Percentiles rank a stretch among this genome's conserved stretches.
Evolutionary conservation across 2,113 vertebrate genomes (phyloP).

Genomic region (Eptatretus burgeri): DNA sequence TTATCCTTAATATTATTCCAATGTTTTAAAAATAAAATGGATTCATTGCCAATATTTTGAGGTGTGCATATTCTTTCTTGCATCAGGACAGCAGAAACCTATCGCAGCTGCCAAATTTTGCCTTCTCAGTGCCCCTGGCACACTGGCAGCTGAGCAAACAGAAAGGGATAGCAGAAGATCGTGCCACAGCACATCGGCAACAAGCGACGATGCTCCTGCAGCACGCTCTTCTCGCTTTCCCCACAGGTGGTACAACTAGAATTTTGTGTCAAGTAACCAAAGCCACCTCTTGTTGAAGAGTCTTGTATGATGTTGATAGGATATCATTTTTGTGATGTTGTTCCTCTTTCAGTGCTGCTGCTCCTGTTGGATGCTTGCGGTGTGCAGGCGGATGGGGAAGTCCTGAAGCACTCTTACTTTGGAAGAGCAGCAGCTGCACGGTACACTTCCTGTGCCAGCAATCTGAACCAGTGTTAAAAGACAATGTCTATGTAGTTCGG

Average conservation of each 20-base stretch:
- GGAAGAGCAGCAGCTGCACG: slow-evolving; percentile 14
- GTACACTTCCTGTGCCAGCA: too few species aligned
- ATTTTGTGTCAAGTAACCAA: too few species aligned
- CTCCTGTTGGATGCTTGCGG: slow-evolving; percentile 52
- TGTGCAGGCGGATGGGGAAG: slow-evolving; percentile 37
- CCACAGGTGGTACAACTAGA: slow-evolving; percentile 26
- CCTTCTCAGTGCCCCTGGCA: slow-evolving; percentile 53
- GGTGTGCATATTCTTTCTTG: background rate
- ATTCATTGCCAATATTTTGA: too few species aligned
- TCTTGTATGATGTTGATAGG: background rate
- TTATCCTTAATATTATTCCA: too few species aligned
- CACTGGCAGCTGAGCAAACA: slow-evolving; percentile 56
- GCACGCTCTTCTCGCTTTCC: slow-evolving; percentile 55
- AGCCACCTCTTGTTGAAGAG: background rate
- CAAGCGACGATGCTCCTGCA: slow-evolving; percentile 30
- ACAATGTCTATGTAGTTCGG: too few species aligned
- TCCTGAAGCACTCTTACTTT: slow-evolving; percentile 40
- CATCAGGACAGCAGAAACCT: slow-evolving; percentile 54
- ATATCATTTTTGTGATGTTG: background rate
- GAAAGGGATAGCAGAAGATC: slow-evolving; percentile 22
- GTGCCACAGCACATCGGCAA: slow-evolving; percentile 17
- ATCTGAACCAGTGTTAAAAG: too few species aligned
- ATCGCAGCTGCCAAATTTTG: slow-evolving; percentile 83
- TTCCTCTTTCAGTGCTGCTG: slow-evolving; percentile 30
- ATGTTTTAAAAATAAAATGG: too few species aligned